A percentile compares a stretch with the other conserved stretches of the same genome.
Evolutionary conservation across 2,797 vertebrate genomes (phyloP).

Genomic region (Sebastolobus alascanus): DNA sequence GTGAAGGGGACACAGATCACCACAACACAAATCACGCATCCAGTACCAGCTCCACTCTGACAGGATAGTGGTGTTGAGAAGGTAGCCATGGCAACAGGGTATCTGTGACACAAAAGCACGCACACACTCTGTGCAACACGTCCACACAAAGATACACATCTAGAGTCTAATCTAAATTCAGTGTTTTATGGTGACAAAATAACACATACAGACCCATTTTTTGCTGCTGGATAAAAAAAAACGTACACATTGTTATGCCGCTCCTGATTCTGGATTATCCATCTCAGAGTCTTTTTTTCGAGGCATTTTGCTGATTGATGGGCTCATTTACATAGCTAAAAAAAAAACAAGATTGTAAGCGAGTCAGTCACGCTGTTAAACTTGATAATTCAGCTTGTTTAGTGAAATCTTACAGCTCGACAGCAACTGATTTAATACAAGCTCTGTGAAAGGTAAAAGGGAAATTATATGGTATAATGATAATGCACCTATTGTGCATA

Average conservation of each 20-base stretch:
- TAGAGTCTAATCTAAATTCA: neutral
- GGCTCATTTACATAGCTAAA: constrained; percentile 37
- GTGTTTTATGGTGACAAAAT: neutral
- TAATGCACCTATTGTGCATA: neutral
- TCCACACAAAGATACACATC: constrained; percentile 12
- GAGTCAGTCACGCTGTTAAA: constrained; percentile 13
- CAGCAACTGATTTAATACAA: neutral
- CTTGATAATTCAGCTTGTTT: constrained; percentile 17
- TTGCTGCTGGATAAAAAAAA: neutral
- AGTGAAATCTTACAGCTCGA: constrained; percentile 1
- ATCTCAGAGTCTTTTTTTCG: constrained; percentile 7
- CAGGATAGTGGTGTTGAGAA: constrained; percentile 35
- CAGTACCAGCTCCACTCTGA: constrained; percentile 26
- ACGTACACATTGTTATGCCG: constrained; percentile 23
- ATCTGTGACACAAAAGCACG: constrained; percentile 26
- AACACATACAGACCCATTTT: neutral
- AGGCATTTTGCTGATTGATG: constrained; percentile 42
- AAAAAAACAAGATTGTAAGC: constrained; percentile 24
- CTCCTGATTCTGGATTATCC: constrained; percentile 33
- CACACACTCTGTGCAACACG: neutral
- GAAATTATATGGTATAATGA: neutral
- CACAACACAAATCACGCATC: neutral
- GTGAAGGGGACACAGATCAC: neutral
- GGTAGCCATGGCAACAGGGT: constrained; percentile 64
- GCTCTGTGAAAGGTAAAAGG: neutral